Base-by-base conservation (phyloP, 1,140 invertebrate genomes). In the Eulimnadia texana region DNA sequence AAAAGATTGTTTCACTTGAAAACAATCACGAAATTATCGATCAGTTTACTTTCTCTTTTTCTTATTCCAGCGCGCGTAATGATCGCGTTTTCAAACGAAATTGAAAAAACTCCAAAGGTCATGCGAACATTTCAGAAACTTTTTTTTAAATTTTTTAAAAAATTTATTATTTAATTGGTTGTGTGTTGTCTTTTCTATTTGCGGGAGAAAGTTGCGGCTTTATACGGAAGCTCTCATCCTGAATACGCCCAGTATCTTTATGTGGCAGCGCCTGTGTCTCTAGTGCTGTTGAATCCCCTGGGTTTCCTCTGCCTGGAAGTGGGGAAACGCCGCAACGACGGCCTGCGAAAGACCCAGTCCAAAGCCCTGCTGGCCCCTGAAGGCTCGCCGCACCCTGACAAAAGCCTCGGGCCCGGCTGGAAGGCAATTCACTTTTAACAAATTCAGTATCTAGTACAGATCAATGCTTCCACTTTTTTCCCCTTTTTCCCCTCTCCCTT, bases 271-370 rank as follows among this genome's bases (percentile, higher is more conserved):
- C 79, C 79, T 0, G 75, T 80, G 58, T 78, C 78, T 19, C 65
- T 80, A 0, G 67, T 76, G 3, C 66, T 80, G 16, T 67, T 80
- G 1, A 80, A 80, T 67, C 78, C 79, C 10, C 70, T 80, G 62
- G 78, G 77, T 10, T 78, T 80, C 62, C 66, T 73, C 0, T 62
- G 79, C 3, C 68, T 80, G 69, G 79, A 80, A 68, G 68, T 77
- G 22, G 70, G 76, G 50, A 75, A 76, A 64, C 49, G 60, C 22
- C 52, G 58, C 47, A 19, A 63, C 6, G 58, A 61, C n/a, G 59
- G 60, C 50, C 25, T 22, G 10, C 49, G 63, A 11, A 50, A 13
- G 27, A 9, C 13, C 10, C 52, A 54, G 52, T 13, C n/a, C 13
- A 11, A 11, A 47, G n/a, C 42, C n/a, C n/a, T 54, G 23, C 22